A percentile compares a stretch with the other conserved stretches of the same genome.
These are phyloP conservation scores for Colletes latitarsis DNA, from an alignment of 1,140 invertebrate species.

Conservation along the genomic window DNA sequence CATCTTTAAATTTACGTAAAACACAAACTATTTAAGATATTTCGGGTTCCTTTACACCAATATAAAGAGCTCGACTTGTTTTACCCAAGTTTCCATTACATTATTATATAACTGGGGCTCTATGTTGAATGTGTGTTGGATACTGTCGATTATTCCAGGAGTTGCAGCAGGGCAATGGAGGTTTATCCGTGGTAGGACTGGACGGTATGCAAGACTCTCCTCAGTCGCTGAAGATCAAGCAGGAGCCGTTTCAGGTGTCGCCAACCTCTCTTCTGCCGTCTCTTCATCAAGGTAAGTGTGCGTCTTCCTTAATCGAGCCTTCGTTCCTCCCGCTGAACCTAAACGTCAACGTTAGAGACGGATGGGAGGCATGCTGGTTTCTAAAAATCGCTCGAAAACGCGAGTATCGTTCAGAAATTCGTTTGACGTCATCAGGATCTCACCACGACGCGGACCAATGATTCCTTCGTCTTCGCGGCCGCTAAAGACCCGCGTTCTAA, in stretches of 20 bases:
- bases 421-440: slow-evolving; percentile 41
- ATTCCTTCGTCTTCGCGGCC: slow-evolving; percentile 14
- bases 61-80: too few species aligned
- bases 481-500: slow-evolving; percentile 67
- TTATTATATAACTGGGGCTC: too few species aligned
- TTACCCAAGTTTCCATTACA: too few species aligned
- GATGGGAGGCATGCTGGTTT: background rate
- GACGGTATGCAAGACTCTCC: slow-evolving; percentile 66
- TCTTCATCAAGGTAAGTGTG: slow-evolving; percentile 73
- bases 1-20: too few species aligned
- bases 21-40: too few species aligned
- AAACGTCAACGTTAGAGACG: background rate
- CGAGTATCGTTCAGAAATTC: background rate
- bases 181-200: slow-evolving; percentile 57
- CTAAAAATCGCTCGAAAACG: background rate
- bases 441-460: background rate
- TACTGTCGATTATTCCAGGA: slow-evolving; percentile 61
- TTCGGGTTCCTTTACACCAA: too few species aligned
- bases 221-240: slow-evolving; percentile 74
- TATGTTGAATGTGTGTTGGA: too few species aligned
- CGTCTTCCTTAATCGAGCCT: slow-evolving; percentile 3
- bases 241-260: slow-evolving; percentile 74
- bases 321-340: background rate
- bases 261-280: slow-evolving; percentile 68
- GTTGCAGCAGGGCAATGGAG: slow-evolving; percentile 73